phyloP scores from a whole-genome alignment of 2,113 vertebrate genomes.

The Mormyrus iriodes region DNA sequence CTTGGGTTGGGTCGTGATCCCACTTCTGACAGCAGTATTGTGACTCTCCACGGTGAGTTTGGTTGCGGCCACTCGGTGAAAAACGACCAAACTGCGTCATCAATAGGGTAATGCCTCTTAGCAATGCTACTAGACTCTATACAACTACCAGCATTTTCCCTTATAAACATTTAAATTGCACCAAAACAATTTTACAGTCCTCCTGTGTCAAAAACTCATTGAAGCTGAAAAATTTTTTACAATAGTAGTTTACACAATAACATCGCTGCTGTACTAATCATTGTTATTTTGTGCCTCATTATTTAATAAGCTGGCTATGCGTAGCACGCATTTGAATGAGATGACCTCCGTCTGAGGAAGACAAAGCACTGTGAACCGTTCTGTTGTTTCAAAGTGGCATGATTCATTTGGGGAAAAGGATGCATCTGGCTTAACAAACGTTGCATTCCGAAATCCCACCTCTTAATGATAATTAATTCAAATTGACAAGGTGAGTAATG shows the following conservation, averaged over 20 bases:
- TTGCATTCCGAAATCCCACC: not conserved
- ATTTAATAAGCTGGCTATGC: not conserved
- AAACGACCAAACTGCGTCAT: not conserved
- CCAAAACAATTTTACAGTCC: not conserved
- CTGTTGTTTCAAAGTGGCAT: not conserved
- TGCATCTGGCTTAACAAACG: not conserved
- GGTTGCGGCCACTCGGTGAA: not conserved
- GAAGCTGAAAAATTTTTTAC: not conserved
- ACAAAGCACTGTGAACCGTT: not conserved
- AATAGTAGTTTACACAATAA: not conserved
- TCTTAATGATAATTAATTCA: not conserved
- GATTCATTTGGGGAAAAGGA: conserved; percentile 17
- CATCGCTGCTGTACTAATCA: not conserved
- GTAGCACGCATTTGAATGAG: not conserved
- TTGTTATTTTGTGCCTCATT: not conserved
- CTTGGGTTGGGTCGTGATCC: not conserved
- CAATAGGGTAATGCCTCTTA: not conserved
- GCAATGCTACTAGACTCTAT: not conserved
- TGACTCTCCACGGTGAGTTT: not conserved
- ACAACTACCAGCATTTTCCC: not conserved
- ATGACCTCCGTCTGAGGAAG: not conserved
- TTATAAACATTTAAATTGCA: not conserved
- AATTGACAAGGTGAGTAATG: conserved; percentile 8
- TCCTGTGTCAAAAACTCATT: not conserved
- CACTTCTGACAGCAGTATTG: not conserved